Evolutionary conservation across 2,888 invertebrate genomes (phyloP).

Genomic region (Pimpla rufipes): DNA sequence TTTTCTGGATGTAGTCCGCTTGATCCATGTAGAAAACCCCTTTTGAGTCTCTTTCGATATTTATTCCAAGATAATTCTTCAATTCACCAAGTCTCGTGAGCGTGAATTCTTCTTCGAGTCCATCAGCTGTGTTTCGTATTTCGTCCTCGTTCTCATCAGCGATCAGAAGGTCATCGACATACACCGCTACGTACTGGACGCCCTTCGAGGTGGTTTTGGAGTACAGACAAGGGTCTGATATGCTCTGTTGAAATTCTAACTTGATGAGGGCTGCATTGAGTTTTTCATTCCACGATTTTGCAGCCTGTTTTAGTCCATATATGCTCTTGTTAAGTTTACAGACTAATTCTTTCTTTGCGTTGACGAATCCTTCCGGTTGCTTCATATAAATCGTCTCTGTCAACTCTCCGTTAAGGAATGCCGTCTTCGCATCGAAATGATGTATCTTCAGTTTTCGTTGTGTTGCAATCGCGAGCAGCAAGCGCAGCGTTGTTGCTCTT

Average conservation of each 20-base stretch:
- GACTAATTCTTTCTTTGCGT: constrained; percentile 50
- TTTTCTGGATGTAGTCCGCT: constrained; percentile 65
- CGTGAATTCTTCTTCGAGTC: constrained; percentile 51
- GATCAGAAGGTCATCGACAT: constrained; percentile 66
- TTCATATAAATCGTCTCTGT: constrained; percentile 70
- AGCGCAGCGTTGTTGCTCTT: constrained; percentile 70
- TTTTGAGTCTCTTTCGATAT: constrained; percentile 53
- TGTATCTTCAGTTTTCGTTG: constrained; percentile 58
- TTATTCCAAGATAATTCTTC: constrained; percentile 58
- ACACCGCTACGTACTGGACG: constrained; percentile 40
- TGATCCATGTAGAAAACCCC: constrained; percentile 63
- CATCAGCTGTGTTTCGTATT: constrained; percentile 46
- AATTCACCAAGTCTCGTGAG: constrained; percentile 58
- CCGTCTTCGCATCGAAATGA: constrained; percentile 72
- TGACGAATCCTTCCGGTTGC: constrained; percentile 68
- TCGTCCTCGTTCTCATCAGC: constrained; percentile 19
- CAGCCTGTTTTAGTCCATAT: constrained; percentile 78
- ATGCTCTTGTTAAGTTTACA: constrained; percentile 71
- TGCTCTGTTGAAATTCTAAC: constrained; percentile 66
- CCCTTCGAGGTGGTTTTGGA: constrained; percentile 14
- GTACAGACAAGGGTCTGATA: constrained; percentile 73
- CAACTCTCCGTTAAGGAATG: constrained; percentile 73
- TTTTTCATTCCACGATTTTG: constrained; percentile 73
- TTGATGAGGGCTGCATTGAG: constrained; percentile 64
- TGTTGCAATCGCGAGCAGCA: constrained; percentile 69